Percentiles rank a stretch among this genome's conserved stretches.
Evolutionary conservation across 2,888 invertebrate genomes (phyloP).

Genomic region (Rhagonycha lutea): DNA sequence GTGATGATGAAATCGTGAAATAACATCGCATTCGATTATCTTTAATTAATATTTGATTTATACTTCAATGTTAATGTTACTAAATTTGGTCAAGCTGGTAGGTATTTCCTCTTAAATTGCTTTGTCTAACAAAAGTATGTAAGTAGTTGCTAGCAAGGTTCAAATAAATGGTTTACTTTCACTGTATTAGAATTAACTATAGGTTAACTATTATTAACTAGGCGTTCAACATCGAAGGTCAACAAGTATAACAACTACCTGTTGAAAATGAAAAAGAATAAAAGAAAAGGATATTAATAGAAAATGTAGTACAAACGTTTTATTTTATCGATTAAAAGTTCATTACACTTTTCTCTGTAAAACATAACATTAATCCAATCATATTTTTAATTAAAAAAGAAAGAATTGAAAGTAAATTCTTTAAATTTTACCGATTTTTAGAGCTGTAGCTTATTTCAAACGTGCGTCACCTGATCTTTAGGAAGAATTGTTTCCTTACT

Average conservation of each 20-base stretch:
- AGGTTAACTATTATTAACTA: not conserved
- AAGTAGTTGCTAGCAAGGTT: not conserved
- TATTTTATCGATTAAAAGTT: not conserved
- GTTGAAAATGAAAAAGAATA: constrained; percentile 3
- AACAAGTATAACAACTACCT: constrained; percentile 8
- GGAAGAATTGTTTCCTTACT: too few relatives aligned
- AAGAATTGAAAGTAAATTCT: not conserved
- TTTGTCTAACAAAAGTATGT: not conserved
- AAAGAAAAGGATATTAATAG: not conserved
- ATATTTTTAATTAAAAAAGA: not conserved
- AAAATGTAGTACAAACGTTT: not conserved
- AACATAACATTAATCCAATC: not conserved
- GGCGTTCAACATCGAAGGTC: constrained; percentile 8
- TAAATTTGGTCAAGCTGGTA: not conserved
- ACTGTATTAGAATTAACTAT: not conserved
- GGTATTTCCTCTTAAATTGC: not conserved
- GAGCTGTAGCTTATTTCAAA: too few relatives aligned
- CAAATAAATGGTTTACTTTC: not conserved
- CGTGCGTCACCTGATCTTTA: too few relatives aligned
- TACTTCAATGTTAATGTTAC: not conserved
- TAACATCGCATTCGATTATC: not conserved
- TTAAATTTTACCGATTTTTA: not conserved
- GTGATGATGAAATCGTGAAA: not conserved
- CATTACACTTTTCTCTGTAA: not conserved
- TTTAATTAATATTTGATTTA: not conserved